Percentiles rank a stretch among this genome's conserved stretches.
Evolutionary conservation across 92 coral and sea anemone genomes (phyloP).

Genomic region (Meandrina meandrites): DNA sequence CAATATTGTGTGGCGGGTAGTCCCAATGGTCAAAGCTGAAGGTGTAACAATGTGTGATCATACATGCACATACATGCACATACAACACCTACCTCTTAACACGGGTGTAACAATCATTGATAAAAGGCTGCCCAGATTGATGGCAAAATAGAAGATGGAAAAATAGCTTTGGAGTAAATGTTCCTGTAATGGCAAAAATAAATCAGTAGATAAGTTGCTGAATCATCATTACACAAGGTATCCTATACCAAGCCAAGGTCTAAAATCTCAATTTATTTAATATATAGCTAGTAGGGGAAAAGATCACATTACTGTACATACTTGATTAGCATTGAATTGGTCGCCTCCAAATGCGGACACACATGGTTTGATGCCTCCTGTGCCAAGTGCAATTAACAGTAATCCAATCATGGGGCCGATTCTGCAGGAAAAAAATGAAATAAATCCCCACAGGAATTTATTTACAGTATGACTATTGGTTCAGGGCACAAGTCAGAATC

Average conservation of each 20-base stretch:
- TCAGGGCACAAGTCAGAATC: too few species aligned
- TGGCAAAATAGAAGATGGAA: constrained; percentile 98
- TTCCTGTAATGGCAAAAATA: constrained; percentile 61
- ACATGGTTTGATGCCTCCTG: constrained; percentile 98
- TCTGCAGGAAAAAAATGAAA: constrained; percentile 33
- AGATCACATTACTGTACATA: constrained; percentile 10
- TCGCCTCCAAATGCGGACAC: constrained; percentile 99
- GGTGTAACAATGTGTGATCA: too few species aligned
- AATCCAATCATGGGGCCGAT: constrained; percentile 94
- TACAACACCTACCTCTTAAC: constrained; percentile 77
- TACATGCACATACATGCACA: not conserved
- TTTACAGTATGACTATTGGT: too few species aligned
- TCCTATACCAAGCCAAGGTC: too few species aligned
- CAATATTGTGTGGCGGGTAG: too few species aligned
- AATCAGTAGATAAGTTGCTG: not conserved
- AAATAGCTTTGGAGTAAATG: constrained; percentile 90
- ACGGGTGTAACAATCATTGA: constrained; percentile 97
- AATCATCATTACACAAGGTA: too few species aligned
- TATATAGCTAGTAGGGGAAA: too few species aligned
- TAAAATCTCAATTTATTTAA: too few species aligned
- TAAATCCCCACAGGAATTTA: not conserved
- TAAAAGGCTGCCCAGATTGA: constrained; percentile 95
- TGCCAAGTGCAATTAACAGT: constrained; percentile 89
- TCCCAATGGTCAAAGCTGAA: too few species aligned
- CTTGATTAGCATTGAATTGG: constrained; percentile 92